Conservation (phyloP, 2,113 vertebrate species). For the Fukomys damarensis region DNA sequence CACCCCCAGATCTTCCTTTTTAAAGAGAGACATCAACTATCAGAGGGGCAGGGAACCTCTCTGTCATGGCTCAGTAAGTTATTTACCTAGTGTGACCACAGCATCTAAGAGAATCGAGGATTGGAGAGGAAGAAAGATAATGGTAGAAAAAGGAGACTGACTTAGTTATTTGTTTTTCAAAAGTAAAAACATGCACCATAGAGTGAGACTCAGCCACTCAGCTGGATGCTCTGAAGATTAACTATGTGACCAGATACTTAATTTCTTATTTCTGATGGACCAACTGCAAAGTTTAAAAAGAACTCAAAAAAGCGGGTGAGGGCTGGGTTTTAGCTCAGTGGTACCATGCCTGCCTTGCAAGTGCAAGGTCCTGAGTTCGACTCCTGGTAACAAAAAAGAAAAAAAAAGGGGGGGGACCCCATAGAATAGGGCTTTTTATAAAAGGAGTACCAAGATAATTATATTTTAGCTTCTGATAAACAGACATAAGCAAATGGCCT, state of each 20-base stretch:
- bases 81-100: not conserved
- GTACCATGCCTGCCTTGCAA: too few species aligned
- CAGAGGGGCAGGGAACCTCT: not conserved
- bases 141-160: constrained; percentile 9
- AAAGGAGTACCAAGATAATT: not conserved
- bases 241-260: constrained; percentile 43
- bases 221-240: constrained; percentile 48
- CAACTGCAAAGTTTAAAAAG: constrained; percentile 47
- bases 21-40: not conserved
- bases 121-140: not conserved
- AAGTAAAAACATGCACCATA: constrained; percentile 56
- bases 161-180: constrained; percentile 60
- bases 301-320: not conserved
- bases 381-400: too few species aligned
- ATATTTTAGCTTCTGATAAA: constrained; percentile 33
- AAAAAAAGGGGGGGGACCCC: too few species aligned
- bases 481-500: not conserved
- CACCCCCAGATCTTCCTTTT: not conserved
- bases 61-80: not conserved
- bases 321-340: too few species aligned
- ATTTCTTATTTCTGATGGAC: constrained; percentile 33
- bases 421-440: not conserved
- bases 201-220: not conserved
- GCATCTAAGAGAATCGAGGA: constrained; percentile 26
- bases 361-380: too few species aligned